Percentiles rank a stretch among this genome's conserved stretches.
phyloP scores from a whole-genome alignment of 2,888 invertebrate genomes.

The Mantis religiosa region DNA sequence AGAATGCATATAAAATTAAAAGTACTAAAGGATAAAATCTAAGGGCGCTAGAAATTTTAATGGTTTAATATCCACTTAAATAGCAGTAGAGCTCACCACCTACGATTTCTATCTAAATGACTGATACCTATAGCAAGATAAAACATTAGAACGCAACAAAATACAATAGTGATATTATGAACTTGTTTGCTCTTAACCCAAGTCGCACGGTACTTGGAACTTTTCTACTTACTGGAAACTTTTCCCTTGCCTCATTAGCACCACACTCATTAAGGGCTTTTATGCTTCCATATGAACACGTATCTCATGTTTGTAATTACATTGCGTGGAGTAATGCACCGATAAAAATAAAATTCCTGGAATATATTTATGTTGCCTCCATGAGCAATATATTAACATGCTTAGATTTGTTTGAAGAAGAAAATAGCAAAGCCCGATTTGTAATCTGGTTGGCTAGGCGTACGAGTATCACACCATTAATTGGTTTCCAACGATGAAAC shows the following conservation, averaged over 20 bases:
- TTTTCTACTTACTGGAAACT: neutral
- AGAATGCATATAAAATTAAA: too few relatives aligned
- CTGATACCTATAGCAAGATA: neutral
- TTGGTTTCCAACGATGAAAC: too few relatives aligned
- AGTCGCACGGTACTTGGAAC: neutral
- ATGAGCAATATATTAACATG: neutral
- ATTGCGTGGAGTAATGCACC: neutral
- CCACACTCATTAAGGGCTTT: neutral
- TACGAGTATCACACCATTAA: neutral
- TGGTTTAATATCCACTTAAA: too few relatives aligned
- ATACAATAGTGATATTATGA: neutral
- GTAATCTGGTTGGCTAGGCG: neutral
- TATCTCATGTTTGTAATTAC: neutral
- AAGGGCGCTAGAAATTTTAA: too few relatives aligned
- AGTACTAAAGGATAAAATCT: too few relatives aligned
- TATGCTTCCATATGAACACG: neutral
- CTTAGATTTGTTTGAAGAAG: neutral
- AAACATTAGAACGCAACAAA: neutral
- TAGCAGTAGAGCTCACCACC: too few relatives aligned
- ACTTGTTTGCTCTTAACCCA: neutral
- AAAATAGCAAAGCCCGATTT: neutral
- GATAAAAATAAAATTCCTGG: too few relatives aligned
- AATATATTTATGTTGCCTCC: neutral
- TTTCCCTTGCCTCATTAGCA: neutral
- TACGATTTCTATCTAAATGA: too few relatives aligned